Evolutionary conservation across 2,797 vertebrate genomes (phyloP), one percentile per base, ranked within the genome.

Genomic region (Monodelphis domestica): DNA sequence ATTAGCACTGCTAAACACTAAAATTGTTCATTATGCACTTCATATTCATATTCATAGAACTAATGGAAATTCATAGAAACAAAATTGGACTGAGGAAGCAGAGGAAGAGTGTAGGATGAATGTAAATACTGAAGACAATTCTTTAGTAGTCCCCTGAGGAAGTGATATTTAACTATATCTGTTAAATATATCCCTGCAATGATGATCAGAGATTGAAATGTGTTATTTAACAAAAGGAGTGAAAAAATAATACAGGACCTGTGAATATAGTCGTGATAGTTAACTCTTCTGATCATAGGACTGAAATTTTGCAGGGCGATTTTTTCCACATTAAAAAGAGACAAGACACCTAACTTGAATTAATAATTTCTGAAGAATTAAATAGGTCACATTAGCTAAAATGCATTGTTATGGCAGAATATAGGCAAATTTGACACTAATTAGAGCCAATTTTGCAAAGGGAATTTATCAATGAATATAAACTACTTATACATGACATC

Each of bases 81-180:
- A 90, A 94, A 94, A 28, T 9, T 89, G 29, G 7, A 30, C 0
- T 91, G 30, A 54, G 0, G 54, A 53, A 12, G 94, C 17, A 70
- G 59, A 70, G 33, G 33, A n/a, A 63, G 30, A n/a, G 1, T 70
- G n/a, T 26, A 51, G 52, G 70, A 55, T 2, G 3, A 92, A 3
- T 91, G 70, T 96, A 52, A 93, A 91, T 88, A 89, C 4, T 88
- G 38, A 3, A 4, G 38, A 63, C 92, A 91, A 91, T 88, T 56
- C 94, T 89, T 92, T 33, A 94, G 17, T 54, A 94, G 53, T 91
- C 84, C 50, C 9, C 94, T 88, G n/a, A 93, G 57, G 95, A 95
- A 95, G 53, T 54, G 93, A 53, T 91, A 87, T 88, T 94, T 92
- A 96, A 93, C 96, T 96, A 96, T 17, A 88, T n/a, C 33, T 21